Evolutionary conservation across 2,797 vertebrate species (phyloP).

Genomic region (Margarornis squamiger): DNA sequence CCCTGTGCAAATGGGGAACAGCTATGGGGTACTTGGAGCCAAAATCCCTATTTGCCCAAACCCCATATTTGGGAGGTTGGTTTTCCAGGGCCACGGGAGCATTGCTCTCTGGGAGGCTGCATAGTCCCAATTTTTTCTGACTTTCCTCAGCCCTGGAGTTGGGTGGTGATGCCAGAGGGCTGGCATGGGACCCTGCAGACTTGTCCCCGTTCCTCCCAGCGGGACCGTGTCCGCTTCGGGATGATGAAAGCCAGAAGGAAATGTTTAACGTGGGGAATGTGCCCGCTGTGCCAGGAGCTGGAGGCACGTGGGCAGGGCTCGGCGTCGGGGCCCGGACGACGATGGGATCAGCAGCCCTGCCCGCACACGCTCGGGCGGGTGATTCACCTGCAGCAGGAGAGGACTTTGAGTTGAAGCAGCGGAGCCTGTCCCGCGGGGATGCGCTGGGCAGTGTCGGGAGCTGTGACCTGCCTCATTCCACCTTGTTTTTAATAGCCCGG

Average conservation of each 20-base stretch:
- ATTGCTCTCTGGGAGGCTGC: accelerated
- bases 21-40: accelerated
- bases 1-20: not conserved
- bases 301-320: not conserved
- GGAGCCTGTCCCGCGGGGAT: conserved; percentile 36
- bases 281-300: not conserved
- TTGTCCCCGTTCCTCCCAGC: not conserved
- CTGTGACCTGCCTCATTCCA: not conserved
- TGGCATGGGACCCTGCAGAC: accelerated
- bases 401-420: not conserved
- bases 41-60: not conserved
- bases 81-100: accelerated
- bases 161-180: accelerated
- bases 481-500: conserved; percentile 45
- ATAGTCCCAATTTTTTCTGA: accelerated
- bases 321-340: not conserved
- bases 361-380: conserved; percentile 21
- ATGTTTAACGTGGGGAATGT: not conserved
- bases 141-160: too few species aligned
- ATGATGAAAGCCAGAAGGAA: conserved; percentile 22
- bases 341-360: not conserved
- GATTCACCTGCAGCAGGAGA: conserved; percentile 55
- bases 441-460: not conserved
- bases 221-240: accelerated
- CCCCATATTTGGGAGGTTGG: accelerated